Conservation (phyloP, 2,113 vertebrate species). For the Amphilophus citrinellus region DNA sequence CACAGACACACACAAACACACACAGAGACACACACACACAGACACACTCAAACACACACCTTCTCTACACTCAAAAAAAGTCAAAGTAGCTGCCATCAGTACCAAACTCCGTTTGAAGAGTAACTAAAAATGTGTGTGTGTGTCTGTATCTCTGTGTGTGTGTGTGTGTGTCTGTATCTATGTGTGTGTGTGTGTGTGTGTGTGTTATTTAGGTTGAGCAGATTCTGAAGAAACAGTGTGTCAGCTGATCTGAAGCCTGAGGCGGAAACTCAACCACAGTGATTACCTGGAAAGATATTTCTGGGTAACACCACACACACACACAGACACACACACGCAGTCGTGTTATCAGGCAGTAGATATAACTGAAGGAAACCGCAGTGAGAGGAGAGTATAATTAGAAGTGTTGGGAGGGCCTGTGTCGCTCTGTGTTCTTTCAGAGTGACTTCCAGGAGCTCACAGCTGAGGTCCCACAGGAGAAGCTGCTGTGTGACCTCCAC, state of each 20-base stretch:
- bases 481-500: too few relatives aligned
- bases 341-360: slow-evolving; percentile 7
- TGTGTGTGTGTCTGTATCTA: background rate
- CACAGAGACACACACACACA: too few relatives aligned
- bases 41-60: too few relatives aligned
- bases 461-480: background rate
- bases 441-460: background rate
- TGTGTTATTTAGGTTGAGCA: background rate
- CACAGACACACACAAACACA: too few relatives aligned
- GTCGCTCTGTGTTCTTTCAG: background rate
- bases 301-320: slow-evolving; percentile 34
- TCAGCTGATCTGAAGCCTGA: slow-evolving; percentile 28
- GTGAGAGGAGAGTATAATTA: slow-evolving; percentile 1
- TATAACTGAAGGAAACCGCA: slow-evolving; percentile 22
- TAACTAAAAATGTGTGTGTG: background rate
- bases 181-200: background rate
- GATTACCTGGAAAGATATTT: slow-evolving; percentile 45
- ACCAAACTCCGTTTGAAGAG: background rate
- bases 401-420: background rate
- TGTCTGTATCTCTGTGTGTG: background rate
- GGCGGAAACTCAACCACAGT: slow-evolving; percentile 36
- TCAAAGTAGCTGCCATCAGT: background rate
- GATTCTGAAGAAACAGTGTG: slow-evolving; percentile 28
- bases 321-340: background rate
- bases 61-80: background rate